These are phyloP conservation scores for Lacerta viridis DNA, from an alignment of 2,797 vertebrate species.

Conservation along the genomic window DNA sequence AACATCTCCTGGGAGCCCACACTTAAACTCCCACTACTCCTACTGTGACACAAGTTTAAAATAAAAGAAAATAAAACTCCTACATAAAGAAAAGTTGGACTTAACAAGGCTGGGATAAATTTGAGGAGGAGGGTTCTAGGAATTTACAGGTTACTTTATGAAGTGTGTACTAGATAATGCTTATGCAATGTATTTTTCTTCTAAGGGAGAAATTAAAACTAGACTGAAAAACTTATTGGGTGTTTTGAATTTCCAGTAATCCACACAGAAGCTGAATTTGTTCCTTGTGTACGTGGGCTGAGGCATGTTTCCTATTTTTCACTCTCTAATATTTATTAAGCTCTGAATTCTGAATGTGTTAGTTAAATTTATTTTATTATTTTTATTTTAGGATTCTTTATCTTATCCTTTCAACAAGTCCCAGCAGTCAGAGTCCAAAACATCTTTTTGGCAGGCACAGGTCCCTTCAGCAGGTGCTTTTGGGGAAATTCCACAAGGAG, in stretches of 20 bases:
- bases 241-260: background rate
- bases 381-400: background rate
- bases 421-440: background rate
- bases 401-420: background rate
- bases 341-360: background rate
- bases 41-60: background rate
- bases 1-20: slow-evolving; percentile 28
- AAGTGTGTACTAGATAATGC: background rate
- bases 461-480: background rate
- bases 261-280: background rate
- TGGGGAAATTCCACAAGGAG: background rate
- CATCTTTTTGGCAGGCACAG: background rate
- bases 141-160: background rate
- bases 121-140: background rate
- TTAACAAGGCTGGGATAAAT: fast-evolving
- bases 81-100: background rate
- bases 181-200: background rate
- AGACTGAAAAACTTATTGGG: background rate
- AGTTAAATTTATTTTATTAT: background rate
- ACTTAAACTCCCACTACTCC: slow-evolving; percentile 25
- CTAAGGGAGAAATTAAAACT: background rate
- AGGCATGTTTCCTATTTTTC: background rate
- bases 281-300: background rate
- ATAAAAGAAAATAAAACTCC: background rate
- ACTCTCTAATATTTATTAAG: background rate